Evolutionary conservation across 2,888 invertebrate genomes (phyloP).

Genomic region (Chalcosyrphus nemorum): DNA sequence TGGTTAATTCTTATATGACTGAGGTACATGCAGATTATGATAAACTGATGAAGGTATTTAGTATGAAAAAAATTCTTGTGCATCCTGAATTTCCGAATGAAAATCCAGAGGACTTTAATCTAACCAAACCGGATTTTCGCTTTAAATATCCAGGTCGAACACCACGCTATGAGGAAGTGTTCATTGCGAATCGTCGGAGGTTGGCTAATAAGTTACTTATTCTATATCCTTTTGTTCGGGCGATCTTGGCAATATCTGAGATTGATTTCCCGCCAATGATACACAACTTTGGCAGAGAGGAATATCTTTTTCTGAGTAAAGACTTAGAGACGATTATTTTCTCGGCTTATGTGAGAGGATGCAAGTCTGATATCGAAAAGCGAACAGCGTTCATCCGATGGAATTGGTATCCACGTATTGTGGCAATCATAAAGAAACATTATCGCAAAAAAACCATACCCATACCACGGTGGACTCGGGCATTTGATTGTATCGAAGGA

Average conservation of each 20-base stretch:
- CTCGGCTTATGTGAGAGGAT: constrained; percentile 76
- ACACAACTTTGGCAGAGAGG: constrained; percentile 77
- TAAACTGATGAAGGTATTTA: constrained; percentile 85
- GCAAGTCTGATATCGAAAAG: constrained; percentile 79
- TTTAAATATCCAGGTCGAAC: constrained; percentile 87
- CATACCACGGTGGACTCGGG: constrained; percentile 76
- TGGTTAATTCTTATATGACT: constrained; percentile 83
- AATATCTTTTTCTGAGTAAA: constrained; percentile 57
- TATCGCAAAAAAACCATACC: constrained; percentile 78
- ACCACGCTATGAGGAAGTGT: constrained; percentile 83
- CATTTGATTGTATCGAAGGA: constrained; percentile 82
- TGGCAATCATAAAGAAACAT: constrained; percentile 78
- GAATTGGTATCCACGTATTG: constrained; percentile 82
- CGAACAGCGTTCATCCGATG: constrained; percentile 80
- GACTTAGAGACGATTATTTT: constrained; percentile 65
- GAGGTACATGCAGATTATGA: constrained; percentile 85
- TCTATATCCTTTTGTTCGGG: constrained; percentile 85
- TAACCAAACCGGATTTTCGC: constrained; percentile 77
- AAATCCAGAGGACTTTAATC: constrained; percentile 82
- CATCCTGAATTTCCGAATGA: constrained; percentile 84
- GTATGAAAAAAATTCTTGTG: constrained; percentile 85
- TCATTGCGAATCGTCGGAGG: constrained; percentile 84
- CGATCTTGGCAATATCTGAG: constrained; percentile 78
- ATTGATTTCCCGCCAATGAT: constrained; percentile 80
- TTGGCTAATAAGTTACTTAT: constrained; percentile 85